phyloP scores from a whole-genome alignment of 2,888 invertebrate species.

The Drosophila macrospina region DNA sequence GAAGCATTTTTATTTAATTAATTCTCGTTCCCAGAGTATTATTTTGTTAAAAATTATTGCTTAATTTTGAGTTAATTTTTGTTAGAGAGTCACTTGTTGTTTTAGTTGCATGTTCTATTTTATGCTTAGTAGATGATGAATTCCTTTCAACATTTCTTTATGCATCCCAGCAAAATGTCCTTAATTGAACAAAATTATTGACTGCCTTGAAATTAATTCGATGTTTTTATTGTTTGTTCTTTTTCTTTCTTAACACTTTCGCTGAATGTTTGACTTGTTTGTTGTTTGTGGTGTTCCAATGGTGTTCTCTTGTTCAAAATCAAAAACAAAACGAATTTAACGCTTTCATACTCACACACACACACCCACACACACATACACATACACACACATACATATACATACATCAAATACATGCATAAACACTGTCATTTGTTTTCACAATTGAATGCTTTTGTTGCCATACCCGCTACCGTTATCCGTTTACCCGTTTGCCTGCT shows the following conservation, averaged over 20 bases:
- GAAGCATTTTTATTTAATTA: no score
- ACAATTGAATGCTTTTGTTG: conserved; percentile 75
- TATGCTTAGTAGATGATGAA: conserved; percentile 22
- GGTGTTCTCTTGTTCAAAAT: conserved; percentile 64
- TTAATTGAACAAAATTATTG: conserved; percentile 45
- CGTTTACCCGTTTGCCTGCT: conserved; percentile 58
- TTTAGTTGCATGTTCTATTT: conserved; percentile 17
- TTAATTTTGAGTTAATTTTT: neutral
- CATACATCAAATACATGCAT: conserved; percentile 17
- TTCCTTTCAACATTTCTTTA: neutral
- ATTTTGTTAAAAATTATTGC: no score
- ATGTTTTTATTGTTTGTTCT: conserved; percentile 68
- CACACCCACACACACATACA: conserved; percentile 45
- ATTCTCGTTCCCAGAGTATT: no score
- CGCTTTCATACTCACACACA: conserved; percentile 76
- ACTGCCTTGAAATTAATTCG: conserved; percentile 70
- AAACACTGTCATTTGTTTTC: conserved; percentile 53
- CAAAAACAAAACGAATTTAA: conserved; percentile 62
- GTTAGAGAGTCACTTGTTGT: neutral
- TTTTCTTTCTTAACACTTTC: conserved; percentile 71
- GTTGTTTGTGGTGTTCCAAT: conserved; percentile 79
- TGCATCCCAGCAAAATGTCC: conserved; percentile 23
- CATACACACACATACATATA: conserved; percentile 56
- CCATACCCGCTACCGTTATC: conserved; percentile 61
- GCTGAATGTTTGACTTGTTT: conserved; percentile 81